These are phyloP conservation scores for Phataginus tetradactyla DNA, from an alignment of 2,797 vertebrate species.

Conservation along the genomic window DNA sequence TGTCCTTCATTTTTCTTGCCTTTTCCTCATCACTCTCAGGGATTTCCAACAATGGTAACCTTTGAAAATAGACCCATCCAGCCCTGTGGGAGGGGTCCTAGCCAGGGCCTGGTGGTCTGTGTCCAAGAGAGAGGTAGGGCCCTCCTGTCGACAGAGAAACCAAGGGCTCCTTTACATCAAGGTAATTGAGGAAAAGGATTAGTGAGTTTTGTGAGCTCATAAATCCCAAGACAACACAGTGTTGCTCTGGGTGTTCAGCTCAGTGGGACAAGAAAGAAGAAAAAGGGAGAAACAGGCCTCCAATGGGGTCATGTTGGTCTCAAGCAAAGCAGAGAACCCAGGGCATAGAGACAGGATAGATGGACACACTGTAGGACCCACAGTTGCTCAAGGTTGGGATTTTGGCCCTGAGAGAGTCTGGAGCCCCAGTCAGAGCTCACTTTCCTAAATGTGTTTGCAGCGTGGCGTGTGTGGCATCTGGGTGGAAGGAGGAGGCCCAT, in stretches of 20 bases:
- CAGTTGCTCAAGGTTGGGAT: background rate
- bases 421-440: background rate
- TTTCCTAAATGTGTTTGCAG: background rate
- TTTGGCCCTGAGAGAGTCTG: background rate
- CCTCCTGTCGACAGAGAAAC: background rate
- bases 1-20: background rate
- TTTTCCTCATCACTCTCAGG: background rate
- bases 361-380: background rate
- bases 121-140: background rate
- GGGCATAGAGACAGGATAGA: background rate
- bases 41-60: background rate
- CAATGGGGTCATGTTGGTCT: background rate
- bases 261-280: background rate
- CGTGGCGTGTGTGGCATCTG: background rate
- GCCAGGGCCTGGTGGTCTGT: background rate
- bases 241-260: background rate
- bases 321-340: background rate
- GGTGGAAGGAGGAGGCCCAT: background rate
- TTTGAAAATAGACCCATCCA: background rate
- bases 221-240: background rate
- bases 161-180: background rate
- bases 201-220: background rate
- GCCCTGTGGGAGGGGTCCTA: background rate
- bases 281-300: background rate
- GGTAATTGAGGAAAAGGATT: background rate